Percentiles rank a stretch among this genome's conserved stretches.
These are phyloP conservation scores for Papilio helenus DNA, from an alignment of 1,140 invertebrate genomes.

Conservation along the genomic window DNA sequence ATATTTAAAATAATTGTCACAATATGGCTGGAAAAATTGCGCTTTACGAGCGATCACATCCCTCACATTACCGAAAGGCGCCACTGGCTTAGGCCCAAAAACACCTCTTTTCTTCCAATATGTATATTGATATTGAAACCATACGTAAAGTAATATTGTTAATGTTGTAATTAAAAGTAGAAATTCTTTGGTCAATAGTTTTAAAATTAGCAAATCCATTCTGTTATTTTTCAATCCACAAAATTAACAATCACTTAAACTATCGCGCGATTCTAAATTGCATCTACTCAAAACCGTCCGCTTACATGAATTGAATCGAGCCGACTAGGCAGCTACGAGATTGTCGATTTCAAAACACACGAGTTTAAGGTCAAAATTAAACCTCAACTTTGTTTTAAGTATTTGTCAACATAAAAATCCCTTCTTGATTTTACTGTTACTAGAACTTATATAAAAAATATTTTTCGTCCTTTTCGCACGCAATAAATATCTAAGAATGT, in stretches of 20 bases:
- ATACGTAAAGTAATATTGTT: constrained; percentile 58
- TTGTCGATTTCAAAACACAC: constrained; percentile 36
- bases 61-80: constrained; percentile 80
- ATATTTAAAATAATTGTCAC: constrained; percentile 67
- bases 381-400: constrained; percentile 28
- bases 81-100: constrained; percentile 64
- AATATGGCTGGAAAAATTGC: constrained; percentile 74
- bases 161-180: constrained; percentile 43
- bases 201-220: constrained; percentile 46
- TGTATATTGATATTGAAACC: constrained; percentile 73
- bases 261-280: constrained; percentile 29
- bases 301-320: not conserved
- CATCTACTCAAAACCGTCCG: constrained; percentile 8
- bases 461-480: not conserved
- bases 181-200: constrained; percentile 48
- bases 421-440: not conserved
- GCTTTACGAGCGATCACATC: constrained; percentile 68
- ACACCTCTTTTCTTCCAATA: constrained; percentile 77
- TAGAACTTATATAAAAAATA: not conserved
- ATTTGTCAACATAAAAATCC: constrained; percentile 13
- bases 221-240: constrained; percentile 28
- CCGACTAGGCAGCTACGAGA: constrained; percentile 22
- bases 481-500: not conserved
- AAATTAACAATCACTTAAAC: not conserved
- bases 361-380: constrained; percentile 30